A percentile compares a stretch with the other conserved stretches of the same genome.
Evolutionary conservation across 2,797 vertebrate species (phyloP).

Genomic region (Enteromius viviparus): DNA sequence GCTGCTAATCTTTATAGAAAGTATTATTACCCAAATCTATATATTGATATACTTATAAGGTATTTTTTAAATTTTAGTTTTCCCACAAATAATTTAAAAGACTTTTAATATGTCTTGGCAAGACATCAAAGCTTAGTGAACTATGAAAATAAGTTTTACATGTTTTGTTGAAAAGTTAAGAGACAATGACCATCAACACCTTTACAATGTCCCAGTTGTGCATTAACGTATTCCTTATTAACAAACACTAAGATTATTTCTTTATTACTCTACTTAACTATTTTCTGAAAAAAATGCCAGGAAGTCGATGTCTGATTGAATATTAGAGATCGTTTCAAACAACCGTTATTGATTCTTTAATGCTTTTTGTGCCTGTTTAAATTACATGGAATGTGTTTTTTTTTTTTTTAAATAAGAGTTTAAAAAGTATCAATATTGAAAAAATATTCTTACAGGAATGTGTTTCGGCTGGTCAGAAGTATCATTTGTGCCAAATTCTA

Average conservation of each 20-base stretch:
- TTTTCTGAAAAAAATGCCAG: background rate
- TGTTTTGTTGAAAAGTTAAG: slow-evolving; percentile 14
- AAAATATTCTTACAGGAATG: background rate
- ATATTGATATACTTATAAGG: slow-evolving; percentile 67
- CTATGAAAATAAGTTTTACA: background rate
- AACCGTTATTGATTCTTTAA: slow-evolving; percentile 5
- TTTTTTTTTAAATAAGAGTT: background rate
- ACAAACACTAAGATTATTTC: background rate
- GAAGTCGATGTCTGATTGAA: slow-evolving; percentile 1
- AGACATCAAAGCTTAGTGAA: background rate
- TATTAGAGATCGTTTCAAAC: background rate
- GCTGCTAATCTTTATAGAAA: slow-evolving; percentile 51
- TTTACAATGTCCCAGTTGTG: background rate
- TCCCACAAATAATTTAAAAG: slow-evolving; percentile 16
- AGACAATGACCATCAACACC: background rate
- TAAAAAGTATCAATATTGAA: background rate
- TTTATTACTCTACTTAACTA: background rate
- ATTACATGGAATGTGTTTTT: background rate
- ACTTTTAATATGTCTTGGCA: background rate
- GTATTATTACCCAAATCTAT: slow-evolving; percentile 56
- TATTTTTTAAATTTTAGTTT: slow-evolving; percentile 42
- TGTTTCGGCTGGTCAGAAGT: background rate
- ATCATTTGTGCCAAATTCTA: slow-evolving; percentile 48
- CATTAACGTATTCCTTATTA: background rate
- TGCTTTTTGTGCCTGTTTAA: slow-evolving; percentile 20